Base-by-base conservation (phyloP, 2,113 vertebrate species). In the Oostethus manadensis region DNA sequence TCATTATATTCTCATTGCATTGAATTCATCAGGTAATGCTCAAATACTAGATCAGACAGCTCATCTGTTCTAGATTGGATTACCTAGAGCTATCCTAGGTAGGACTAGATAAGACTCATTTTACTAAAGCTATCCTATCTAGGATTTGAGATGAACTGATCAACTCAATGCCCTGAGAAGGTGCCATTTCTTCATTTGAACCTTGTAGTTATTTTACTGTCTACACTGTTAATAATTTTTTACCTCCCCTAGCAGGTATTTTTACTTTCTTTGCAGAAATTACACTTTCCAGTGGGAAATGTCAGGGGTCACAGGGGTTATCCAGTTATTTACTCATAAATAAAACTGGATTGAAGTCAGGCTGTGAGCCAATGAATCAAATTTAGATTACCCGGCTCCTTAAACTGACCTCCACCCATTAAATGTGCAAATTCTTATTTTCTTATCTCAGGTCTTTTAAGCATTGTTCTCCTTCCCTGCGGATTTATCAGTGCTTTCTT, bases 381-480 rank as follows among this genome's bases (percentile, higher is more conserved):
- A 68, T 42, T 61, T 35, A 46, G 60, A 69, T 64, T 53, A 42
- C 46, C 9, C 56, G 67, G 33, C 65, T 74, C 54, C 47, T 56
- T n/a, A 53, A 22, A 64, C 62, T 64, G 65, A 78, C 58, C 60
- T 70, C 64, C 22, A 57, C 58, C 51, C 61, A 67, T 77, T 68
- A 73, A 76, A 64, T 55, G 60, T 68, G 26, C 59, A 18, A 35
- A 45, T 63, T 76, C 54, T 60, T 61, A 76, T 70, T 78, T 70
- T 64, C 59, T 58, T 70, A 72, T 78, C 68, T 70, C 69, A 72
- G 66, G 70, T 58, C 74, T 56, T 63, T 56, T 58, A 51, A 68
- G 49, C 56, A 45, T 50, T 53, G 15, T 18, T 50, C 56, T 68
- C 68, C 38, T 40, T 47, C 43, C 20, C 54, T 17, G 35, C 20